These are phyloP conservation scores for Agrotis ipsilon DNA, from an alignment of 2,888 invertebrate genomes.

Conservation along the genomic window DNA sequence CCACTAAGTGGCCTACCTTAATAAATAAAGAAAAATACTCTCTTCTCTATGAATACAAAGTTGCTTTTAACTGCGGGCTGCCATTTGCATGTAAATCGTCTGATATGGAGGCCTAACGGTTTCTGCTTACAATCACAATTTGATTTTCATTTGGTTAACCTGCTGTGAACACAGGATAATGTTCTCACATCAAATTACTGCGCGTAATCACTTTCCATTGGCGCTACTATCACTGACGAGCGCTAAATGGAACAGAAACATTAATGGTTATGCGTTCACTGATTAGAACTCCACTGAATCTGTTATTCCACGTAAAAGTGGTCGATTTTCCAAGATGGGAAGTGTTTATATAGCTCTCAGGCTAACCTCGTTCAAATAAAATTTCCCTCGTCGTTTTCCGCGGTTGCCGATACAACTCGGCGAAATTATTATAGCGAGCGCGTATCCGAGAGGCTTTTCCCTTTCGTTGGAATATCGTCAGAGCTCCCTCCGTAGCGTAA, in stretches of 20 bases:
- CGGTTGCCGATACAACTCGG: constrained; percentile 38
- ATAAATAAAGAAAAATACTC: constrained; percentile 55
- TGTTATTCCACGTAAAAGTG: constrained; percentile 14
- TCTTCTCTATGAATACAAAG: constrained; percentile 58
- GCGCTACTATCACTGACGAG: constrained; percentile 22
- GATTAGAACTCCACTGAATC: constrained; percentile 29
- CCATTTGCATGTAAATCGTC: constrained; percentile 59
- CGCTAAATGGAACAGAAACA: constrained; percentile 42
- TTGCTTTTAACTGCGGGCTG: constrained; percentile 42
- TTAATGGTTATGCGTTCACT: constrained; percentile 25
- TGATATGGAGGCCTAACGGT: constrained; percentile 49
- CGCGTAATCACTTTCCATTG: constrained; percentile 49
- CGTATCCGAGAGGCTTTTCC: constrained; percentile 33
- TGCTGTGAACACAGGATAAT: constrained; percentile 55
- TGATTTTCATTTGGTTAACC: constrained; percentile 60
- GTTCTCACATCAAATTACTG: constrained; percentile 53
- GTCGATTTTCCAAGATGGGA: constrained; percentile 11
- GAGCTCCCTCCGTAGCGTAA: constrained; percentile 20
- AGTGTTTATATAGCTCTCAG: constrained; percentile 24
- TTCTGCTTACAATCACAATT: constrained; percentile 61
- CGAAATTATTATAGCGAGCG: constrained; percentile 38
- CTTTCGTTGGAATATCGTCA: constrained; percentile 35
- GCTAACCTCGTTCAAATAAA: constrained; percentile 28
- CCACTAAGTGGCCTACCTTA: constrained; percentile 42
- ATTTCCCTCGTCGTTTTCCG: constrained; percentile 29